phyloP scores from a whole-genome alignment of 2,888 invertebrate species.

The Hipparchia semele region DNA sequence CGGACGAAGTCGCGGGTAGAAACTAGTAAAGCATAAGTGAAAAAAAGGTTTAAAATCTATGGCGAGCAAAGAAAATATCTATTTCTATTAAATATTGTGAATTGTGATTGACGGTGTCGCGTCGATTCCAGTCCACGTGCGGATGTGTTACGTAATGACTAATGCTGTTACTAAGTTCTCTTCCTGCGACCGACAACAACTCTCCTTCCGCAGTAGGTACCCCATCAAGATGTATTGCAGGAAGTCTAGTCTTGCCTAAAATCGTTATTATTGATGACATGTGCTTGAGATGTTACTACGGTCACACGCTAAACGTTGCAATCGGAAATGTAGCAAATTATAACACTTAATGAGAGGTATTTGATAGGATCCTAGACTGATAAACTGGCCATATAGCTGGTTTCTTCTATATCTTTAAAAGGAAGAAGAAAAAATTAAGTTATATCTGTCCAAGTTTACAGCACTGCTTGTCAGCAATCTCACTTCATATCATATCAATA shows the following conservation, averaged over 20 bases:
- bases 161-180: background rate
- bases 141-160: background rate
- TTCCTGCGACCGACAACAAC: background rate
- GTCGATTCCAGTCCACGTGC: background rate
- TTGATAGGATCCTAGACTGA: too few relatives aligned
- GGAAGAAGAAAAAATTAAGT: too few relatives aligned
- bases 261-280: background rate
- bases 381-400: too few relatives aligned
- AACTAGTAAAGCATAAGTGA: too few relatives aligned
- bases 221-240: background rate
- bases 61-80: background rate
- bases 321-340: background rate
- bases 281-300: background rate
- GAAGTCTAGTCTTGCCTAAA: background rate
- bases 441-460: too few relatives aligned
- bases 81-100: too few relatives aligned
- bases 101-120: background rate
- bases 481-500: too few relatives aligned
- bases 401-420: too few relatives aligned
- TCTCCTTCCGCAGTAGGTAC: background rate
- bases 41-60: too few relatives aligned
- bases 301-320: background rate
- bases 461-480: too few relatives aligned
- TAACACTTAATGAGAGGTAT: too few relatives aligned
- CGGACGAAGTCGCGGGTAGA: too few relatives aligned